Evolutionary conservation across 2,797 vertebrate species (phyloP).

Genomic region (Paramormyrops hopkinsi): DNA sequence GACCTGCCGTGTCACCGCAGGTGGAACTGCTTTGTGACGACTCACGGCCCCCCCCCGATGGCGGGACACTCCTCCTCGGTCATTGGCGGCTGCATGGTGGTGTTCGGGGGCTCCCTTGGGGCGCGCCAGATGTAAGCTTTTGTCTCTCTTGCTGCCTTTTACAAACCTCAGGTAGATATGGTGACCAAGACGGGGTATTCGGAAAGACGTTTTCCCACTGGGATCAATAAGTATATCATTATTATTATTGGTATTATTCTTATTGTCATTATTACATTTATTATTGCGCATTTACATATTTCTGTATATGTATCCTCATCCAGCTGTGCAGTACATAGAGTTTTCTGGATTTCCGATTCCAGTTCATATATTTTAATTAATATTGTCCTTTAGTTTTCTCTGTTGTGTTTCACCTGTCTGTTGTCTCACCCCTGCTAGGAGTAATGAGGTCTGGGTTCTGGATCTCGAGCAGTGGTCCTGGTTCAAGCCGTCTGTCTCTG

Average conservation of each 20-base stretch:
- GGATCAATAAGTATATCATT: neutral
- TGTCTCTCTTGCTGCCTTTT: neutral
- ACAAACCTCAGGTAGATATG: neutral
- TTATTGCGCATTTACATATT: neutral
- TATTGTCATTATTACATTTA: neutral
- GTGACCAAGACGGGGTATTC: neutral
- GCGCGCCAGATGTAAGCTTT: constrained; percentile 85
- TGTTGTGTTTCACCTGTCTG: constrained; percentile 9
- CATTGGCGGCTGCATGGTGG: constrained; percentile 89
- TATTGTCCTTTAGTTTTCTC: neutral
- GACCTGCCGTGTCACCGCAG: constrained; percentile 45
- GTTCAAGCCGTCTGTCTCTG: constrained; percentile 83
- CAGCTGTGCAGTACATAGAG: neutral
- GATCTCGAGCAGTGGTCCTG: constrained; percentile 97
- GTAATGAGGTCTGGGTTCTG: constrained; percentile 93
- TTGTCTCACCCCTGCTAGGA: constrained; percentile 61
- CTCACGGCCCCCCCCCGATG: constrained; percentile 94
- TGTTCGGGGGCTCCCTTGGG: constrained; percentile 92
- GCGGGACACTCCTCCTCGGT: constrained; percentile 96
- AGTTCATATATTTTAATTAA: neutral
- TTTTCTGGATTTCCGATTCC: neutral
- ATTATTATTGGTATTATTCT: neutral
- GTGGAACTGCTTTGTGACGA: constrained; percentile 99
- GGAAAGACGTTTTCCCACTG: neutral
- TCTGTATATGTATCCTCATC: neutral